phyloP scores from a whole-genome alignment of 1,140 invertebrate species.

The Heterodera carotae region DNA sequence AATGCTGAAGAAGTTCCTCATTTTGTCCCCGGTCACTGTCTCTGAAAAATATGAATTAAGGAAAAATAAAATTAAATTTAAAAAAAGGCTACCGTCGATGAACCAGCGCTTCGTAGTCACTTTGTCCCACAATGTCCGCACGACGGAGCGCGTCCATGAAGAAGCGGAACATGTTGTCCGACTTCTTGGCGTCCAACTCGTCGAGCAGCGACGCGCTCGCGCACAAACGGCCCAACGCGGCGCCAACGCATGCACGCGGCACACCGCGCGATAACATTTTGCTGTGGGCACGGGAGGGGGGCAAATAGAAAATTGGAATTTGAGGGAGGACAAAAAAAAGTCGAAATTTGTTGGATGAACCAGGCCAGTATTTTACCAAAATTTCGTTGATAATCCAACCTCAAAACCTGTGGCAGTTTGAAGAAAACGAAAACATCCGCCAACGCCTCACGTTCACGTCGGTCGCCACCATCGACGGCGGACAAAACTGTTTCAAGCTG shows the following conservation, averaged over 20 bases:
- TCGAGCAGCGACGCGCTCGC: conserved; percentile 34
- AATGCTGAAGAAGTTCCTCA: conserved; percentile 3
- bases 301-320: no score
- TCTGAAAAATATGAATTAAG: conserved; percentile 3
- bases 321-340: no score
- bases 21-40: conserved; percentile 38
- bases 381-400: not conserved
- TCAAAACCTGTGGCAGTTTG: conserved; percentile 35
- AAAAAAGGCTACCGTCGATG: conserved; percentile 18
- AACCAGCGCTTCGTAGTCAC: conserved; percentile 13
- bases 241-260: conserved; percentile 11
- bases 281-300: no score
- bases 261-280: conserved; percentile 36
- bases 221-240: conserved; percentile 30
- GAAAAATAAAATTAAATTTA: no score
- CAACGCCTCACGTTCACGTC: conserved; percentile 37
- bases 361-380: not conserved
- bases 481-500: conserved; percentile 31
- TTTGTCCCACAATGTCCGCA: conserved; percentile 18
- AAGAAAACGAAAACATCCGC: conserved; percentile 42
- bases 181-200: conserved; percentile 36
- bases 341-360: no score
- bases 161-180: conserved; percentile 35
- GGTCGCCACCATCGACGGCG: conserved; percentile 18
- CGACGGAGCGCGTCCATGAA: conserved; percentile 30